Evolutionary conservation across 2,888 invertebrate species (phyloP), one percentile per base, ranked within the genome.

Genomic region (Heliconius ethilla): DNA sequence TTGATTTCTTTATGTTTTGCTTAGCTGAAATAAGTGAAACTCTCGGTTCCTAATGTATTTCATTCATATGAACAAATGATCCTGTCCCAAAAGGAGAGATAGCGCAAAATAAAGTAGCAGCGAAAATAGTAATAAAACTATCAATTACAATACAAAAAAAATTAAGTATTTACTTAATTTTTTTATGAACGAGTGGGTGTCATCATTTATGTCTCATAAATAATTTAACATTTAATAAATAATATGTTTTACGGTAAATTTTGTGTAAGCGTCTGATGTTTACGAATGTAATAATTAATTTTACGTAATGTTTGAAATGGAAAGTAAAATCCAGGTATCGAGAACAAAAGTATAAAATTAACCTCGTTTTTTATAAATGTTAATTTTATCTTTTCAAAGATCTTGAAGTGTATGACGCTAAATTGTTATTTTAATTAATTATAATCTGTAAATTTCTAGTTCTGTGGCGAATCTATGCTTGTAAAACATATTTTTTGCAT

Each of bases 261-360:
- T 27, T 37, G 62, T 45, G 40, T 37, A 74, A 74, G 27, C 37
- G 65, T 55, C 27, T 3, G 70, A 77, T 77, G 75, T 73, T 78
- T 73, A 69, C 69, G 72, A 69, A 69, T 45, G 67, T 78, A 65
- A 69, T 51, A 78, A 80, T 74, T 70, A 63, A 72, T 51, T 72
- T 79, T 77, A 77, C 63, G 77, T 69, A 80, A 80, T 76, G 22
- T 33, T 70, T 55, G 59, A 75, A 80, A 79, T 79, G 77, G 79
- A 80, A 80, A 80, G 79, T 79, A 37, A 59, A 67, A 72, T 70
- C 62, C 55, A 76, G 79, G 79, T 79, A 66, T 75, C 70, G 70
- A 76, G 70, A 62, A 75, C 77, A 79, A 75, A 77, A 75, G 33
- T 75, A 77, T 63, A 62, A 75, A 63, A 78, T 73, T 76, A 76